phyloP scores from a whole-genome alignment of 2,797 vertebrate species.

The Micrastur ruficollis region DNA sequence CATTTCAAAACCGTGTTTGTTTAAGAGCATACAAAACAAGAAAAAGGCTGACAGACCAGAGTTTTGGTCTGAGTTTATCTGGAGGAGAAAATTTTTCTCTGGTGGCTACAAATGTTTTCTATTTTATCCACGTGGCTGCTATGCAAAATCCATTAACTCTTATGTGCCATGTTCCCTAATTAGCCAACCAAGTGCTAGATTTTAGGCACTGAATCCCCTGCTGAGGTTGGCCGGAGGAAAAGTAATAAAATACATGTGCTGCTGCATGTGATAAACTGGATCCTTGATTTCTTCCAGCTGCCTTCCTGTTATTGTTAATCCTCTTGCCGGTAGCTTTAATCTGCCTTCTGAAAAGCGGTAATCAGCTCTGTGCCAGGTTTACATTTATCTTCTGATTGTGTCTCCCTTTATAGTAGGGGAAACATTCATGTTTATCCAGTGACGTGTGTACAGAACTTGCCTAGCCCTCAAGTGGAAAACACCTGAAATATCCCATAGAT shows the following conservation, averaged over 20 bases:
- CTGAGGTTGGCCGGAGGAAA: background rate
- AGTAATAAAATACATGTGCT: constrained; percentile 8
- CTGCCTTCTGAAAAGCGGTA: background rate
- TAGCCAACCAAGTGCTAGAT: background rate
- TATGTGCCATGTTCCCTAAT: background rate
- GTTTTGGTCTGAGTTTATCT: background rate
- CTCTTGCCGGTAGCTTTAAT: constrained; percentile 9
- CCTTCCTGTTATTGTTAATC: background rate
- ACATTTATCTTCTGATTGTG: background rate
- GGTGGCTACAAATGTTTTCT: background rate
- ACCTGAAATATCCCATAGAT: background rate
- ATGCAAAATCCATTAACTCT: background rate
- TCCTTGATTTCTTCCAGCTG: constrained; percentile 25
- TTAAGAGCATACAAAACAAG: background rate
- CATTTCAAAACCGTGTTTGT: background rate
- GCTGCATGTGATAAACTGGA: background rate
- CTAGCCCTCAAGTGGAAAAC: background rate
- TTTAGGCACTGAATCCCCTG: background rate
- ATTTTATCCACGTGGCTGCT: background rate
- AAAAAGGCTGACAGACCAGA: background rate
- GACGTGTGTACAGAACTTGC: accelerated
- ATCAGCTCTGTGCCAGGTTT: constrained; percentile 4
- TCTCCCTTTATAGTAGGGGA: background rate
- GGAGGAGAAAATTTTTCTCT: background rate
- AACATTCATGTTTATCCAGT: background rate